phyloP scores from a whole-genome alignment of 2,113 vertebrate species.

The Nettapus auritus region DNA sequence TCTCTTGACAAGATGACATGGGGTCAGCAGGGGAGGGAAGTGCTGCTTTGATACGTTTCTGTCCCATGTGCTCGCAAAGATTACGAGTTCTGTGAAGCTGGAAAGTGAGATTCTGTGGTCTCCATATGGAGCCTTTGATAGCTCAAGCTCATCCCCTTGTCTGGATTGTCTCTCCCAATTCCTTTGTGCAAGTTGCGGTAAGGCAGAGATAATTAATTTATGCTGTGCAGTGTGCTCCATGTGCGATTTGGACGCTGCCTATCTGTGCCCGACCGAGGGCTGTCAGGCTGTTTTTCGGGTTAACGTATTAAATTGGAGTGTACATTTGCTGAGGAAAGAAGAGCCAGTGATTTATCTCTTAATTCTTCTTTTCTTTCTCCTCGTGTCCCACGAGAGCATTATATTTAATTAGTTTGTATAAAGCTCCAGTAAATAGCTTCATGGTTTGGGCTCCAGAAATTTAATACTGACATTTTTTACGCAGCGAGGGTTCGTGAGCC shows the following conservation, averaged over 20 bases:
- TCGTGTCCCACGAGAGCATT: constrained; percentile 64
- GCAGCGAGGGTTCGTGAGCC: background rate
- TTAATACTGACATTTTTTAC: background rate
- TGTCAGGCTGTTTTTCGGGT: constrained; percentile 29
- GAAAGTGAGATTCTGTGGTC: constrained; percentile 51
- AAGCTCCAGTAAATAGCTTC: constrained; percentile 73
- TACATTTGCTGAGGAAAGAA: constrained; percentile 25
- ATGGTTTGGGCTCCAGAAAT: constrained; percentile 28
- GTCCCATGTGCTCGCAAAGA: constrained; percentile 5
- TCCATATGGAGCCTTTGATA: constrained; percentile 73
- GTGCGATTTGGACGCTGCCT: constrained; percentile 11
- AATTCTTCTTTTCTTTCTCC: constrained; percentile 48
- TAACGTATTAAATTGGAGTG: constrained; percentile 42
- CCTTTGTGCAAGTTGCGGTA: constrained; percentile 52
- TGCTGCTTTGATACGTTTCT: background rate
- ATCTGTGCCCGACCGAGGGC: background rate
- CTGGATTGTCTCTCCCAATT: constrained; percentile 65
- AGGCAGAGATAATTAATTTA: constrained; percentile 48
- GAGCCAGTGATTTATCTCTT: constrained; percentile 38
- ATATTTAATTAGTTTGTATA: constrained; percentile 79
- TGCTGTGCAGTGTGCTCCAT: background rate
- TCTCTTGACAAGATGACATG: background rate
- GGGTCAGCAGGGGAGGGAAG: constrained; percentile 26
- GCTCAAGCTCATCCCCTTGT: constrained; percentile 56
- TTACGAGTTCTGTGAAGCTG: constrained; percentile 32